Base-by-base conservation (phyloP, 2,113 vertebrate species). In the Callocephalon fimbriatum region DNA sequence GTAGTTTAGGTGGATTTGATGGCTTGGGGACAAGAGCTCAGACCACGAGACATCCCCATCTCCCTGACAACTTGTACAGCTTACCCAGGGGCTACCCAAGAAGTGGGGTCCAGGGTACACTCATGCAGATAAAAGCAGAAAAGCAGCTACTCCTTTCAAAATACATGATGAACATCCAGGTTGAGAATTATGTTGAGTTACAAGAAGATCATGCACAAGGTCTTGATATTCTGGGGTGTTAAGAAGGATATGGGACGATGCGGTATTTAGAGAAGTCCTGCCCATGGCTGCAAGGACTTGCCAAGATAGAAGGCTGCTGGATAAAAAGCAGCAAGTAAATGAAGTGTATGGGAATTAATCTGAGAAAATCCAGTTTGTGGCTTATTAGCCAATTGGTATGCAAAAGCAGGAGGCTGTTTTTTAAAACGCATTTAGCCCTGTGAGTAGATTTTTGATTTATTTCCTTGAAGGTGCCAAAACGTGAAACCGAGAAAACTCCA, bases 331-430 rank as follows among this genome's bases (percentile, higher is more conserved):
- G 78, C 18, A 59, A 68, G 70, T 29, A 87, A 93, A 91, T 87
- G 23, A 88, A 68, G 59, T 51, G 37, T 15, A 32, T 8, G 48
- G 86, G 87, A 96, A 96, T 91, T 88, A 95, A 94, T 85, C 70
- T 77, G 73, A 94, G 82, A 72, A 91, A 93, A 96, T 83, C 94
- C 88, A 90, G 87, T 90, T 90, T 86, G 74, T 56, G 66, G 85
- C 26, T 94, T 90, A 86, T 90, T 94, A 91, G 59, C 42, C 78
- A 74, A 92, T 92, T 92, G 88, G 29, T 86, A 94, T 90, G 88
- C 89, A 81, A 90, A 56, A 80, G 40, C 42, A 58, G 65, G 27
- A 65, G 66, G 48, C 45, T 90, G 53, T 3, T 40, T 70, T 89
- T 82, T 79, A 77, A 79, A 92, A 78, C 5, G 2, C 86, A 31